A percentile compares a stretch with the other conserved stretches of the same genome.
These are phyloP conservation scores for Trachops cirrhosus DNA, from an alignment of 2,797 vertebrate species.

Conservation along the genomic window DNA sequence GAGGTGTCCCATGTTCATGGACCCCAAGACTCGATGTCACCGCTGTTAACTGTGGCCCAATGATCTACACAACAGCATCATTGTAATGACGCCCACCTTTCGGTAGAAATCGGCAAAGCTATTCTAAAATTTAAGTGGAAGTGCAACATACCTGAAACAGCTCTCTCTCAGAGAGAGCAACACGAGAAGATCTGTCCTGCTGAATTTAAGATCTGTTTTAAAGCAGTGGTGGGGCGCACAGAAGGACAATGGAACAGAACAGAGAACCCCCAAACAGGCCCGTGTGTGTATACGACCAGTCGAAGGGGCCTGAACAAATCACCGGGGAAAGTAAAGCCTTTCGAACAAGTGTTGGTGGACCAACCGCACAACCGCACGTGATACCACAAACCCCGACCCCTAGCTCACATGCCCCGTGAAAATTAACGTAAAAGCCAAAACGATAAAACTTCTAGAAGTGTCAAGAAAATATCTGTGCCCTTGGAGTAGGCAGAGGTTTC, in stretches of 20 bases:
- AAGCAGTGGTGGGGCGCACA: not conserved
- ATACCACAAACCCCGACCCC: not conserved
- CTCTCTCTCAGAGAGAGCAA: too few relatives aligned
- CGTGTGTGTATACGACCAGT: fast-evolving
- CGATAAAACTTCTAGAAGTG: not conserved
- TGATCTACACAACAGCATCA: too few relatives aligned
- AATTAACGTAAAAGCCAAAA: not conserved
- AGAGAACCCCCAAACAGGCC: not conserved
- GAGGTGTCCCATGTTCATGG: too few relatives aligned
- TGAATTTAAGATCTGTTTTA: too few relatives aligned
- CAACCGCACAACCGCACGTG: not conserved
- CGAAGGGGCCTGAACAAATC: not conserved
- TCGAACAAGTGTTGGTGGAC: not conserved
- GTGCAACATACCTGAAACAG: too few relatives aligned
- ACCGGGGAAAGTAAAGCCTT: not conserved
- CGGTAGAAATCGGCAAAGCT: too few relatives aligned
- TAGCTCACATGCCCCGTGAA: not conserved
- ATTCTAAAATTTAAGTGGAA: too few relatives aligned
- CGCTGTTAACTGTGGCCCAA: too few relatives aligned
- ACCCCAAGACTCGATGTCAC: too few relatives aligned
- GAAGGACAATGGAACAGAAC: not conserved
- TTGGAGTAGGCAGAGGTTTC: not conserved
- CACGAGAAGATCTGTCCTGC: too few relatives aligned
- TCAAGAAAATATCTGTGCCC: not conserved
- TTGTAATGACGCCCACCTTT: too few relatives aligned